A percentile compares a stretch with the other conserved stretches of the same genome.
Evolutionary conservation across 2,888 invertebrate species (phyloP).

Genomic region (Agriopis leucophaearia): DNA sequence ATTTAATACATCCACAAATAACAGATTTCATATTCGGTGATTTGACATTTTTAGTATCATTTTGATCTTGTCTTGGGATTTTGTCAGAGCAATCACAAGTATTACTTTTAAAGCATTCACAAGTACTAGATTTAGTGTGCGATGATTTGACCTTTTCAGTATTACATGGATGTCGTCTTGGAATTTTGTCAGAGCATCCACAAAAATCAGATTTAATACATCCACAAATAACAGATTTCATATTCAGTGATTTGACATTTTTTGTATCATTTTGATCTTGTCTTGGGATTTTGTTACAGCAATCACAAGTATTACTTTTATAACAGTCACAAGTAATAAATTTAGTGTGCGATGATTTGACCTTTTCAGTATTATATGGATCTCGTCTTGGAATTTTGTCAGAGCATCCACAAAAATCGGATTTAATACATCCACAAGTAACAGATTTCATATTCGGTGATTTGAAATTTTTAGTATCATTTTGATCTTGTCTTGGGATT

Average conservation of each 20-base stretch:
- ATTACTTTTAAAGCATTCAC: neutral
- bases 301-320: neutral
- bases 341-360: neutral
- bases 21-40: neutral
- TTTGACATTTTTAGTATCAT: slow-evolving; percentile 1
- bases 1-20: neutral
- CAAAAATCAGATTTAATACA: neutral
- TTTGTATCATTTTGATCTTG: neutral
- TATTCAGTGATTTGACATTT: neutral
- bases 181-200: neutral
- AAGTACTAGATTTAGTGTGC: neutral
- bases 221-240: neutral
- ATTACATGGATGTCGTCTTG: neutral
- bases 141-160: neutral
- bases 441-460: neutral
- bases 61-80: neutral
- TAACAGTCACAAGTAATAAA: neutral
- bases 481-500: neutral
- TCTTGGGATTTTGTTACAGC: neutral
- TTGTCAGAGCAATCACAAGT: neutral
- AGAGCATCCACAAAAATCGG: neutral
- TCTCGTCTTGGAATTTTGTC: neutral
- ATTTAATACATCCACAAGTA: neutral
- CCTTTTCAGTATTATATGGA: neutral
- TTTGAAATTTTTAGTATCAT: neutral